Conservation (phyloP, 1,140 invertebrate species). For the Elymnias hypermnestra region DNA sequence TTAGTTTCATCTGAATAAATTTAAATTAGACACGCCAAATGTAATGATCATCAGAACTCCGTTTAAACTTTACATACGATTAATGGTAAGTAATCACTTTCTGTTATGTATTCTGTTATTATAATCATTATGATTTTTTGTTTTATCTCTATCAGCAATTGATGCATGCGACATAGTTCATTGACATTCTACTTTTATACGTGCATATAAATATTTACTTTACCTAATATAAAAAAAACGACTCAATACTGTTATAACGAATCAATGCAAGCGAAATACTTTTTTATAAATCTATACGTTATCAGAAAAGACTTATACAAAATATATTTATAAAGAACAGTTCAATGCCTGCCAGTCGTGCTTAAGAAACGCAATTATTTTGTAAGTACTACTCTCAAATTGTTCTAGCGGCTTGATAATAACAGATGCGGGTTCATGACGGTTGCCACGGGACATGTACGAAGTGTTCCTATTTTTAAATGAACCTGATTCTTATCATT, state of each 20-base stretch:
- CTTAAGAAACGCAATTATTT: slow-evolving; percentile 70
- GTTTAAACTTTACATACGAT: slow-evolving; percentile 9
- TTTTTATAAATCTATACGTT: too few relatives aligned
- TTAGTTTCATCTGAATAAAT: slow-evolving; percentile 5
- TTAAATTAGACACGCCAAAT: slow-evolving; percentile 2
- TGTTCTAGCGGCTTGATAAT: slow-evolving; percentile 64
- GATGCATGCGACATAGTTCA: too few relatives aligned
- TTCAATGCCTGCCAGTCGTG: slow-evolving; percentile 64
- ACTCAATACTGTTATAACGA: too few relatives aligned
- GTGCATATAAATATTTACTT: too few relatives aligned
- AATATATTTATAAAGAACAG: too few relatives aligned
- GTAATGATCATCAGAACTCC: too few relatives aligned
- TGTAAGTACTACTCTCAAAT: slow-evolving; percentile 59
- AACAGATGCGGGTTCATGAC: slow-evolving; percentile 53
- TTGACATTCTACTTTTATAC: too few relatives aligned
- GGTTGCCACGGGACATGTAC: slow-evolving; percentile 7
- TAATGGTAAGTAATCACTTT: slow-evolving; percentile 4
- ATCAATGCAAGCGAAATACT: too few relatives aligned
- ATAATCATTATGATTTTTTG: neutral
- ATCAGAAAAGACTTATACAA: too few relatives aligned
- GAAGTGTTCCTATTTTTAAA: neutral
- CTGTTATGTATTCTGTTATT: too few relatives aligned
- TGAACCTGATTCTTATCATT: neutral
- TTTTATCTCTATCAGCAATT: too few relatives aligned
- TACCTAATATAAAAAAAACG: too few relatives aligned